A percentile compares a stretch with the other conserved stretches of the same genome.
phyloP scores from a whole-genome alignment of 1,140 invertebrate species.

The Zaprionus inermis region DNA sequence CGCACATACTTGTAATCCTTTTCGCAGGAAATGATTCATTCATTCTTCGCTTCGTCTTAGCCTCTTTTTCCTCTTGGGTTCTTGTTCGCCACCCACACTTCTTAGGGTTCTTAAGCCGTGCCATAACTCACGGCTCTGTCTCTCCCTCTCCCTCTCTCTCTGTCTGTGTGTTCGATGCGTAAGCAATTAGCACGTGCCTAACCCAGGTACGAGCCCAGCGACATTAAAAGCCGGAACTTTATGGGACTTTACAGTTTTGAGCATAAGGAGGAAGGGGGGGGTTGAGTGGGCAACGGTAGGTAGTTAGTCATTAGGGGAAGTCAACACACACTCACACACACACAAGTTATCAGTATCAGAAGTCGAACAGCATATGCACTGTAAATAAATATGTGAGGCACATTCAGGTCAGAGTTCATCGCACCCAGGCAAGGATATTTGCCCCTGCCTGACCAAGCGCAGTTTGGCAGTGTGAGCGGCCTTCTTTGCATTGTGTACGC shows the following conservation, averaged over 20 bases:
- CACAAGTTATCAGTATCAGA: conserved; percentile 1
- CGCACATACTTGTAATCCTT: too few relatives aligned
- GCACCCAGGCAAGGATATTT: conserved; percentile 65
- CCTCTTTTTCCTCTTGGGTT: background rate
- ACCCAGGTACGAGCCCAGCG: conserved; percentile 19
- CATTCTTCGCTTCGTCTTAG: background rate
- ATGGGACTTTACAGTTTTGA: conserved; percentile 64
- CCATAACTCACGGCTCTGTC: conserved; percentile 1
- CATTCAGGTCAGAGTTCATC: conserved; percentile 74
- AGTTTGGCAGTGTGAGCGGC: too few relatives aligned
- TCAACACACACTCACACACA: too few relatives aligned
- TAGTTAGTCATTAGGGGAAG: background rate
- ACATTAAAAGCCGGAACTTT: conserved; percentile 60
- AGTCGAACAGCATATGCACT: background rate
- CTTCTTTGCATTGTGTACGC: conserved; percentile 4
- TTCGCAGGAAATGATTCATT: too few relatives aligned
- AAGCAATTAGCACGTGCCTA: conserved; percentile 76
- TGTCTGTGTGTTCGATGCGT: conserved; percentile 53
- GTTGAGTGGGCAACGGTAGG: too few relatives aligned
- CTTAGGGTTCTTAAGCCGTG: background rate
- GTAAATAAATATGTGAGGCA: conserved; percentile 67
- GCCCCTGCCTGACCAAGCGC: conserved; percentile 28
- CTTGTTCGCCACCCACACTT: background rate
- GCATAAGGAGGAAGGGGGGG: background rate
- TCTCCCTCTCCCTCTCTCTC: too few relatives aligned